phyloP scores from a whole-genome alignment of 1,140 invertebrate species.

The Teleogryllus occipitalis region DNA sequence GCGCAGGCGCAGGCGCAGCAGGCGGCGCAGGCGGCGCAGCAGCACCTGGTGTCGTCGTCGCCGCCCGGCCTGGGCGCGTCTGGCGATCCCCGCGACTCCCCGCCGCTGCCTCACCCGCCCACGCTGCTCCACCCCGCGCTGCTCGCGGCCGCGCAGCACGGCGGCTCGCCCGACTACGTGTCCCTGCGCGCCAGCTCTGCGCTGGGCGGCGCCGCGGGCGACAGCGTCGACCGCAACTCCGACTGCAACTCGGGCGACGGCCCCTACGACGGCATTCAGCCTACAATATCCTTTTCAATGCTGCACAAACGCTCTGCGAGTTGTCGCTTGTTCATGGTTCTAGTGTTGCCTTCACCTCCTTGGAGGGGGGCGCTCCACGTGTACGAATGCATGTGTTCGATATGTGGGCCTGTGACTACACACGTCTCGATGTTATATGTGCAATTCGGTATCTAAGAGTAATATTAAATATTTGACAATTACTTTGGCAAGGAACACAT shows the following conservation, averaged over 20 bases:
- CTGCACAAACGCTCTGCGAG: not conserved
- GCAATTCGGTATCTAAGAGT: too few relatives aligned
- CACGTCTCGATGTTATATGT: too few relatives aligned
- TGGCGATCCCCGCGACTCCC: conserved; percentile 27
- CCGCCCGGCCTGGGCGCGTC: conserved; percentile 26
- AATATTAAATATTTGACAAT: too few relatives aligned
- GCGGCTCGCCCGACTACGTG: conserved; percentile 27
- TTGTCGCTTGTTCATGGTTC: too few relatives aligned
- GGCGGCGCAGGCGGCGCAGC: conserved; percentile 28
- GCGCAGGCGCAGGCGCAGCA: conserved; percentile 28
- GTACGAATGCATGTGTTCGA: too few relatives aligned
- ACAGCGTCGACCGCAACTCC: conserved; percentile 71
- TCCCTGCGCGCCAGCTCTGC: not conserved
- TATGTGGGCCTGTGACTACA: too few relatives aligned
- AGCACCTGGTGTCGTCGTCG: conserved; percentile 28
- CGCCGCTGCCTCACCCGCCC: conserved; percentile 31
- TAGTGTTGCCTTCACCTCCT: too few relatives aligned
- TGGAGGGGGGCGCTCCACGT: too few relatives aligned
- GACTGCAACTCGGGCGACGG: conserved; percentile 83
- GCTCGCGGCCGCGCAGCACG: conserved; percentile 38
- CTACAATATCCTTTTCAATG: conserved; percentile 87
- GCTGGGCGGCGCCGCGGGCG: conserved; percentile 30
- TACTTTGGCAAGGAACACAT: too few relatives aligned
- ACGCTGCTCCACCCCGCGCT: conserved; percentile 41
- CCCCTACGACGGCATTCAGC: conserved; percentile 80